Percentiles rank a stretch among this genome's conserved stretches.
Evolutionary conservation across 2,888 invertebrate species (phyloP).

Genomic region (Anoplius nigerrimus): DNA sequence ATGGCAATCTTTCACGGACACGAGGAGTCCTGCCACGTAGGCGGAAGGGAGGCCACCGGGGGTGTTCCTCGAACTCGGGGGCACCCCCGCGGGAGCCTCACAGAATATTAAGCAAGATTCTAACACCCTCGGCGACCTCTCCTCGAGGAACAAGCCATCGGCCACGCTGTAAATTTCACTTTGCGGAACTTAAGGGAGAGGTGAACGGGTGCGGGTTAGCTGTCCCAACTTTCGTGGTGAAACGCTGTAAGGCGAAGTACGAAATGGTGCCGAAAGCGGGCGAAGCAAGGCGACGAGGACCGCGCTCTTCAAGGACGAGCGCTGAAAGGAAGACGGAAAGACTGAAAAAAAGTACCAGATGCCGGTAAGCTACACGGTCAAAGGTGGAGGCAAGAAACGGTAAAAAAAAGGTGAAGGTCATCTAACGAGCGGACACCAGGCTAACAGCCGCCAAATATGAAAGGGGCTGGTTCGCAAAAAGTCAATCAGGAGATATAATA

Average conservation of each 20-base stretch:
- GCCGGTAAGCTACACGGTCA: too few relatives aligned
- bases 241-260: conserved; percentile 23
- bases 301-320: neutral
- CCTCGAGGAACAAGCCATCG: conserved; percentile 54
- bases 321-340: neutral
- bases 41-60: neutral
- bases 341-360: neutral
- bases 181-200: conserved; percentile 61
- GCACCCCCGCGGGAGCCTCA: conserved; percentile 48
- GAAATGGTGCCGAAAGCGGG: conserved; percentile 22
- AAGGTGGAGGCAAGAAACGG: neutral
- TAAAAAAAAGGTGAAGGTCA: neutral
- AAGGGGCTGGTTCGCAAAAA: neutral
- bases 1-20: neutral
- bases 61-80: conserved; percentile 16
- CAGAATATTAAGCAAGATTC: conserved; percentile 65
- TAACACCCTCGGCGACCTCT: conserved; percentile 39
- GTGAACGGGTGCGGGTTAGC: conserved; percentile 30
- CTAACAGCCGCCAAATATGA: too few relatives aligned
- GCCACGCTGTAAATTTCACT: conserved; percentile 69
- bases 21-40: neutral
- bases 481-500: neutral
- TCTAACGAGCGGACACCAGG: too few relatives aligned
- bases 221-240: conserved; percentile 28
- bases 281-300: neutral